Base-by-base conservation (phyloP, 2,888 invertebrate genomes). In the Tuta absoluta region DNA sequence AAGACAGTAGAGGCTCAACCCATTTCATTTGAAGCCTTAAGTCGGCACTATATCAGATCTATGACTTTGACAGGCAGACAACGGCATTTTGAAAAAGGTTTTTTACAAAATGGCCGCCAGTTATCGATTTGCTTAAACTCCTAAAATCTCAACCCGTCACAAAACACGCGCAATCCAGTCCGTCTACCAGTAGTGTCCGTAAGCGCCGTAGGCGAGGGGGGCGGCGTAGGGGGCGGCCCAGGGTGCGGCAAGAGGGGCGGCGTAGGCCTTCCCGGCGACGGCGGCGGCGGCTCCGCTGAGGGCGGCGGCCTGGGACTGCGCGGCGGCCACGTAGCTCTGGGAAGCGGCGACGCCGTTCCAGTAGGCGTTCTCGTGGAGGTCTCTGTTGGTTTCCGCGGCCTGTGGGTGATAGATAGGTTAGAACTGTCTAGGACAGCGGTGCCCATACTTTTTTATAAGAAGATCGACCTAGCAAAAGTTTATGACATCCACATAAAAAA, bases 271-370 rank as follows among this genome's bases (percentile, higher is more conserved):
- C 1, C 75, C 77, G 23, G 79, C 79, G 37, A 79, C 75, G 64
- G 75, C 80, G 61, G 85, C 88, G 33, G 72, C 83, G 63, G 74
- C 79, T 14, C 89, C 90, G 73, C 73, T 81, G 19, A 80, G 63
- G 51, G 90, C 91, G 51, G 91, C 91, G 28, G 85, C 86, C n/a
- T 89, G 87, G 64, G 87, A 85, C 67, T 91, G 91, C 23, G 89
- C 91, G 59, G 89, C 91, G 66, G 91, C 91, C 11, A 91, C 89
- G 51, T 75, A 72, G 78, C 86, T 89, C 77, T 91, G 91, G 72
- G 79, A 77, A 24, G 89, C 89, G 66, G 91, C 88, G 1, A 91
- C 73, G 33, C 75, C 76, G 71, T 86, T 86, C 91, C 91, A 91
- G 85, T 89, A 90, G 0, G 84, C 82, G 78, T 87, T 91, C 81